Evolutionary conservation across 2,113 vertebrate genomes (phyloP).

Genomic region (Nannospalax galili): DNA sequence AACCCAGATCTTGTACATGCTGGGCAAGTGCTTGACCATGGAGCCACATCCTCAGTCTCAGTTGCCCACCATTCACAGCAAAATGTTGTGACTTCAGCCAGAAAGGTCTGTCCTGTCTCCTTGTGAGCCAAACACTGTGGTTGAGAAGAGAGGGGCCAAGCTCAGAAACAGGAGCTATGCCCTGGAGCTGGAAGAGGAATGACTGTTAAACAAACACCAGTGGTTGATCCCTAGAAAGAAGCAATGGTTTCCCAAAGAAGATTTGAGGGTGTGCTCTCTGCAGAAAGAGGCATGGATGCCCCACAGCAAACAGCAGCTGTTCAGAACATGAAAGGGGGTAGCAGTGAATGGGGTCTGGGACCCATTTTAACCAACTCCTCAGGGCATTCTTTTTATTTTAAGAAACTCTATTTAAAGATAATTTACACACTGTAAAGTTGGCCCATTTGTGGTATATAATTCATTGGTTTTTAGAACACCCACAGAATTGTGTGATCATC

Average conservation of each 20-base stretch:
- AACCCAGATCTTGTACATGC: neutral
- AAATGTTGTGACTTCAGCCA: neutral
- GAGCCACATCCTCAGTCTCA: neutral
- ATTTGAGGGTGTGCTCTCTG: accelerated
- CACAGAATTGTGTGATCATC: neutral
- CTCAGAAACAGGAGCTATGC: neutral
- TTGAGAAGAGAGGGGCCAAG: neutral
- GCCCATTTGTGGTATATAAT: neutral
- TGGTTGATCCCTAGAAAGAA: neutral
- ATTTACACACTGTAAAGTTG: neutral
- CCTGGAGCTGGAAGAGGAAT: neutral
- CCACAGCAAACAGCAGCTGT: neutral
- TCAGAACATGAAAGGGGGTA: neutral
- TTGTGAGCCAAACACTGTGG: neutral
- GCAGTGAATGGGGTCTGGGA: neutral
- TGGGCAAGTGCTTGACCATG: neutral
- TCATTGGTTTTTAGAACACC: neutral
- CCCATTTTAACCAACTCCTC: neutral
- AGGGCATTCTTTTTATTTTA: neutral
- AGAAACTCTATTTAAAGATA: neutral
- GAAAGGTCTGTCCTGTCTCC: neutral
- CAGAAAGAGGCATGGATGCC: neutral
- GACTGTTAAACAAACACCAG: neutral
- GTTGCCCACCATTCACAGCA: neutral
- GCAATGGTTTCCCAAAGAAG: neutral